A percentile compares a stretch with the other conserved stretches of the same genome.
Evolutionary conservation across 2,797 vertebrate genomes (phyloP).

Genomic region (Acanthurus leucopareius): DNA sequence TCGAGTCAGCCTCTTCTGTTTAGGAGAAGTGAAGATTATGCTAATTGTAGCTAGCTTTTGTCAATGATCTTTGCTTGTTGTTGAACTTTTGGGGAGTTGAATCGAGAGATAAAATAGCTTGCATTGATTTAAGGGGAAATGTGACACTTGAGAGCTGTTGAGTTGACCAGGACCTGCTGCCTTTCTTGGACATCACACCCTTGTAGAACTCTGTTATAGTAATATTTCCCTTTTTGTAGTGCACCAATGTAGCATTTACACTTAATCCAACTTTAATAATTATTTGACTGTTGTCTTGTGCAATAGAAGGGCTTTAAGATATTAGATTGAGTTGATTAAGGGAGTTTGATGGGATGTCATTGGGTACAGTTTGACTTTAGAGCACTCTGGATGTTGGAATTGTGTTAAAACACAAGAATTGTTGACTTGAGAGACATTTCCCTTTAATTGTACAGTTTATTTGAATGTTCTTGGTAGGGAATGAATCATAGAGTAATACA

Average conservation of each 20-base stretch:
- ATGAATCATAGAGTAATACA: conserved; percentile 40
- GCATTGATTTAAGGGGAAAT: neutral
- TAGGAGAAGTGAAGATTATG: neutral
- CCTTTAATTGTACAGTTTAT: conserved; percentile 52
- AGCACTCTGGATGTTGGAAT: neutral
- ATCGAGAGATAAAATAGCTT: neutral
- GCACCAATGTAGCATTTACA: conserved; percentile 50
- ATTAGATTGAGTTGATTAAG: conserved; percentile 17
- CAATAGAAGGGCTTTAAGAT: conserved; percentile 63
- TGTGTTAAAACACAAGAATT: neutral
- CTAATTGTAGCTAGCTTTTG: conserved; percentile 14
- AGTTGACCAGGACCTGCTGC: conserved; percentile 27
- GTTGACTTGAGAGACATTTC: neutral
- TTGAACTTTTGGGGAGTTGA: conserved; percentile 4
- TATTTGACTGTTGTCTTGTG: conserved; percentile 71
- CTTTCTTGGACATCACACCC: neutral
- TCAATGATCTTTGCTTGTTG: neutral
- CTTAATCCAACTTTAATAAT: conserved; percentile 37
- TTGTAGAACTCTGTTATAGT: neutral
- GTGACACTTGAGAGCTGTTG: neutral
- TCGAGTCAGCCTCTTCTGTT: no score
- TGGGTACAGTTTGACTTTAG: neutral
- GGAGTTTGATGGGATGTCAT: conserved; percentile 15
- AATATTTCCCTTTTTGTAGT: conserved; percentile 7
- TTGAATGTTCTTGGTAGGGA: conserved; percentile 31